Evolutionary conservation across 2,797 vertebrate species (phyloP).

Genomic region (Phrynocephalus forsythii): DNA sequence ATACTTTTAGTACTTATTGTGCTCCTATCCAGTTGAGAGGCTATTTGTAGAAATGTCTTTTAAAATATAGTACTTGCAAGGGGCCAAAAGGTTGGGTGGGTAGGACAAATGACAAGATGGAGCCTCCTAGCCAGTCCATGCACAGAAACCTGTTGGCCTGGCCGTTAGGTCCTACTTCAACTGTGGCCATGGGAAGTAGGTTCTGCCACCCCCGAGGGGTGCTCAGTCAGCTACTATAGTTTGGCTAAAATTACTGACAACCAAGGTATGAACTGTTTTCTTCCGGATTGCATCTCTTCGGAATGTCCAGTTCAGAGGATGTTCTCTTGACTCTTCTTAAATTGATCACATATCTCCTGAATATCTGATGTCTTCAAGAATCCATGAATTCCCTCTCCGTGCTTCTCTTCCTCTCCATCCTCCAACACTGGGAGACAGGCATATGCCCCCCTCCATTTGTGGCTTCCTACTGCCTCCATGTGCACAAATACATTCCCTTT

Average conservation of each 20-base stretch:
- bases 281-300: background rate
- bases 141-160: background rate
- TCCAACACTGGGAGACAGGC: too few species aligned
- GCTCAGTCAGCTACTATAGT: background rate
- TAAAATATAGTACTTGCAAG: background rate
- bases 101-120: background rate
- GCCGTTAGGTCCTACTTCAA: background rate
- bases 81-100: background rate
- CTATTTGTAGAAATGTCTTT: too few species aligned
- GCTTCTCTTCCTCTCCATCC: background rate
- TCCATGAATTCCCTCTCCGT: background rate
- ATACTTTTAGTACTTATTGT: background rate
- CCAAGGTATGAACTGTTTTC: background rate
- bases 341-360: background rate
- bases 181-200: background rate
- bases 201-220: background rate
- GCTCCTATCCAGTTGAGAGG: too few species aligned
- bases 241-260: background rate
- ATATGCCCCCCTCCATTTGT: background rate
- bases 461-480: background rate
- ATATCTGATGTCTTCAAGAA: background rate
- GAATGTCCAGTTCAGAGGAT: background rate
- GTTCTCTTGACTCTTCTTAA: background rate
- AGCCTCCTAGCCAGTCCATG: background rate
- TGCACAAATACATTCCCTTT: background rate